Percentiles rank a stretch among this genome's conserved stretches.
These are phyloP conservation scores for Dorcus hopei DNA, from an alignment of 2,888 invertebrate genomes.

Conservation along the genomic window DNA sequence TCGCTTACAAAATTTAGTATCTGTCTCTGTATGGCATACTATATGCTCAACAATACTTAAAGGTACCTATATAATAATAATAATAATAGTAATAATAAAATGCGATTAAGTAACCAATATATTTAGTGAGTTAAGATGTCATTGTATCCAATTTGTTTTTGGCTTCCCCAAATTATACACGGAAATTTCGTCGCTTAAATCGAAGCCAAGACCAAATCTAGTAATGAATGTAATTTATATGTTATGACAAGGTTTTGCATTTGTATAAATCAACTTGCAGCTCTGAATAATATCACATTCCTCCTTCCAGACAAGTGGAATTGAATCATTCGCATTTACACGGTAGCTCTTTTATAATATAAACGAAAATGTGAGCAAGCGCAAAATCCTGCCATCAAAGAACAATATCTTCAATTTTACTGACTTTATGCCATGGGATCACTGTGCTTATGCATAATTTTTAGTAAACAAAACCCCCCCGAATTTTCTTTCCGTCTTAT, in stretches of 20 bases:
- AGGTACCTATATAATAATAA: slow-evolving; percentile 44
- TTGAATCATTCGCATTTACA: too few species aligned
- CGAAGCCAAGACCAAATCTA: slow-evolving; percentile 13
- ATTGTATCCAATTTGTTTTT: slow-evolving; percentile 5
- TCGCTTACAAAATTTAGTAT: neutral
- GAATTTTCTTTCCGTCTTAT: neutral
- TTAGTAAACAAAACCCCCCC: slow-evolving; percentile 7
- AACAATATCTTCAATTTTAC: slow-evolving; percentile 7
- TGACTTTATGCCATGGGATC: slow-evolving; percentile 17
- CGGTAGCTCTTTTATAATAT: too few species aligned
- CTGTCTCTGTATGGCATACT: slow-evolving; percentile 32
- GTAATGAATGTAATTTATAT: slow-evolving; percentile 10
- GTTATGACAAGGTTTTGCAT: slow-evolving; percentile 19
- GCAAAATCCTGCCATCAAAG: slow-evolving; percentile 14
- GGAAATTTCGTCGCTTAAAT: neutral
- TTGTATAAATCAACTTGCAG: slow-evolving; percentile 11
- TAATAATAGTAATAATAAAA: slow-evolving; percentile 36
- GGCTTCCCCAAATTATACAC: slow-evolving; percentile 1
- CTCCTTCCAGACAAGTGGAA: neutral
- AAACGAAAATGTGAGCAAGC: slow-evolving; percentile 8
- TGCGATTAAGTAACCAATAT: slow-evolving; percentile 36
- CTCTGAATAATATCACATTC: neutral
- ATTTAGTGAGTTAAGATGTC: slow-evolving; percentile 26
- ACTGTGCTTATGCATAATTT: slow-evolving; percentile 7
- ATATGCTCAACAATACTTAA: slow-evolving; percentile 45